phyloP scores from a whole-genome alignment of 2,888 invertebrate genomes.

The Panzeria rudis region DNA sequence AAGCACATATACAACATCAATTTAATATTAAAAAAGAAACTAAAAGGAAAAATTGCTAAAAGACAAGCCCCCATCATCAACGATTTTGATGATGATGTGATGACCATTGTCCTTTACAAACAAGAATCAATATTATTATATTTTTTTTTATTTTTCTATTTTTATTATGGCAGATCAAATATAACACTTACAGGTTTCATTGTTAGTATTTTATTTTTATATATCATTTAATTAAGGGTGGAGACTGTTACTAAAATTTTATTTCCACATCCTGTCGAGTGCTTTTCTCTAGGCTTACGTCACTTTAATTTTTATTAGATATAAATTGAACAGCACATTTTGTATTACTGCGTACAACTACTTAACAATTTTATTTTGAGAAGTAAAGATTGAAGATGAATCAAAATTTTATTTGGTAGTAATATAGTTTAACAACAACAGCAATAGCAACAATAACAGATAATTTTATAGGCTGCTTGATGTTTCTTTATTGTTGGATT shows the following conservation, averaged over 20 bases:
- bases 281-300: conserved; percentile 64
- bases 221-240: conserved; percentile 54
- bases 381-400: conserved; percentile 51
- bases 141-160: conserved; percentile 63
- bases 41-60: conserved; percentile 60
- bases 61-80: conserved; percentile 70
- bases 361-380: conserved; percentile 60
- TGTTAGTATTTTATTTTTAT: conserved; percentile 36
- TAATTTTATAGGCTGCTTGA: conserved; percentile 50
- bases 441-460: conserved; percentile 38
- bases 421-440: conserved; percentile 50
- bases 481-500: conserved; percentile 31
- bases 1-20: conserved; percentile 49
- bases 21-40: conserved; percentile 66
- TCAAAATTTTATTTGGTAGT: conserved; percentile 62
- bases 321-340: conserved; percentile 51
- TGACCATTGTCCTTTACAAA: conserved; percentile 66
- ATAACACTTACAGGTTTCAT: conserved; percentile 72
- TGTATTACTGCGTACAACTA: conserved; percentile 10
- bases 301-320: conserved; percentile 65
- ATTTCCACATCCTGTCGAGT: conserved; percentile 65
- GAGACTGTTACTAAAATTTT: conserved; percentile 60
- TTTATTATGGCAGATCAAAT: conserved; percentile 67
- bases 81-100: conserved; percentile 46
- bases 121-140: conserved; percentile 60